A percentile compares a stretch with the other conserved stretches of the same genome.
Evolutionary conservation across 2,888 invertebrate genomes (phyloP).

Genomic region (Saturnia japonica): DNA sequence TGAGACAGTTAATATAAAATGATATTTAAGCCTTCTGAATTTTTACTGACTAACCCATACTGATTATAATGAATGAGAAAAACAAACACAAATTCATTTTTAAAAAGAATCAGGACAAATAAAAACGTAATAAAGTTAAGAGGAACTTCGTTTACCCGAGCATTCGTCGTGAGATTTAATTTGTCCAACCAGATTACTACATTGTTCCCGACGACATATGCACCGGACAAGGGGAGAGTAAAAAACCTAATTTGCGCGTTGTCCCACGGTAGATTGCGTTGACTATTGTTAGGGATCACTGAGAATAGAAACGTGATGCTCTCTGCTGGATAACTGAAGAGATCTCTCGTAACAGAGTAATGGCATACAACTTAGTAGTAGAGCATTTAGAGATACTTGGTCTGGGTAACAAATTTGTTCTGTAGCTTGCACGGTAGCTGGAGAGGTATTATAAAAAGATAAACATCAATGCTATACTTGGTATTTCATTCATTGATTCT

Average conservation of each 20-base stretch:
- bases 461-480: neutral
- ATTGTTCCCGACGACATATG: conserved; percentile 57
- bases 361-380: neutral
- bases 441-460: neutral
- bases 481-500: too few species aligned
- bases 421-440: neutral
- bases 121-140: conserved; percentile 11
- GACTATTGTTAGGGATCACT: neutral
- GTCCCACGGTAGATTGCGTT: conserved; percentile 6
- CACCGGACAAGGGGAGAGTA: conserved; percentile 39
- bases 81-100: neutral
- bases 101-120: conserved; percentile 3
- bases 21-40: neutral
- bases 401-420: neutral
- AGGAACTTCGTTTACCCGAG: conserved; percentile 24
- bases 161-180: conserved; percentile 49
- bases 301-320: neutral
- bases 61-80: neutral
- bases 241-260: conserved; percentile 52
- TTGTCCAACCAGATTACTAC: conserved; percentile 54
- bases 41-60: too few species aligned
- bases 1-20: neutral
- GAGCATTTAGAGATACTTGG: neutral
- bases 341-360: neutral
- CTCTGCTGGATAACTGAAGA: neutral